A percentile compares a stretch with the other conserved stretches of the same genome.
Evolutionary conservation across 1,140 invertebrate genomes (phyloP).

Genomic region (Scaptodrosophila lebanonensis): DNA sequence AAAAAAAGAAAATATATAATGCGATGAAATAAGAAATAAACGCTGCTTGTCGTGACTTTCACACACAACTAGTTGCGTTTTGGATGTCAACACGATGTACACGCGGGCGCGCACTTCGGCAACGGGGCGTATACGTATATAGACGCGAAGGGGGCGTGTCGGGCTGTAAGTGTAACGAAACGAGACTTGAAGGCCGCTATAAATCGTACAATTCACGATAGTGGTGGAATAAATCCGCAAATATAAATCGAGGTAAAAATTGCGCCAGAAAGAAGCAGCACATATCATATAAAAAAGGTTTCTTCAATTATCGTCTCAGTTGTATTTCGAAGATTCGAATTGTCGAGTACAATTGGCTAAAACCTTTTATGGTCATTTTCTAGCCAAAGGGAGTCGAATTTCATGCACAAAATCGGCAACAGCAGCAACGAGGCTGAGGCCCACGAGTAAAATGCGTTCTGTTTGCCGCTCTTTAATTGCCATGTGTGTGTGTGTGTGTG

Average conservation of each 20-base stretch:
- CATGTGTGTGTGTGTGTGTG: conserved; percentile 1
- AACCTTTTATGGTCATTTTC: conserved; percentile 59
- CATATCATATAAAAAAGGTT: conserved; percentile 7
- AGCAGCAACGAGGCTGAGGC: conserved; percentile 50
- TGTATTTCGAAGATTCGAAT: not conserved
- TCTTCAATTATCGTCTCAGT: not conserved
- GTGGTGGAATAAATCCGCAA: no score
- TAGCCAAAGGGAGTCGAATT: conserved; percentile 56
- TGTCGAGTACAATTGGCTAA: conserved; percentile 19
- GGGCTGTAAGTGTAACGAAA: conserved; percentile 12
- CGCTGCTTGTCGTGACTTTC: conserved; percentile 66
- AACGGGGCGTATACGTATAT: conserved; percentile 36
- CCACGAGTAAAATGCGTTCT: conserved; percentile 34
- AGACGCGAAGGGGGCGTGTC: conserved; percentile 33
- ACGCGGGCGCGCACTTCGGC: conserved; percentile 56
- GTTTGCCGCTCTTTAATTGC: conserved; percentile 5
- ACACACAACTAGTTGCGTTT: conserved; percentile 75
- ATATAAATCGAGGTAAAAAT: no score
- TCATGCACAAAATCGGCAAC: conserved; percentile 67
- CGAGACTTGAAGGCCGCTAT: no score
- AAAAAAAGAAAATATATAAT: conserved; percentile 10
- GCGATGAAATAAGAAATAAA: conserved; percentile 29
- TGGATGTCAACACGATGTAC: conserved; percentile 76
- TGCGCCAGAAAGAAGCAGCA: no score
- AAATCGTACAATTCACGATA: no score